A percentile compares a stretch with the other conserved stretches of the same genome.
Evolutionary conservation across 2,113 vertebrate genomes (phyloP).

Genomic region (Tragelaphus scriptus): DNA sequence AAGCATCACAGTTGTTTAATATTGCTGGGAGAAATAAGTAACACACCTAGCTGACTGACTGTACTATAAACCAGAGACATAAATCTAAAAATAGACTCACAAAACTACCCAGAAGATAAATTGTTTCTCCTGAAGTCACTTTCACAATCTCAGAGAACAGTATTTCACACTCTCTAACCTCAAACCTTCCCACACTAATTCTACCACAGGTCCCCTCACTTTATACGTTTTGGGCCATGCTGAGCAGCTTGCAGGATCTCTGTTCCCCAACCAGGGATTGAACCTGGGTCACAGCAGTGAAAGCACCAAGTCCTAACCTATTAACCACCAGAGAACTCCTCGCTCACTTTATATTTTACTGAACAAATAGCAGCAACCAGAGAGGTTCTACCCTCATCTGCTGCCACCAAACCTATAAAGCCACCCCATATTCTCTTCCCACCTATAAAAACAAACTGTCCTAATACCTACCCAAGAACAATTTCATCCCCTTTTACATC

Average conservation of each 20-base stretch:
- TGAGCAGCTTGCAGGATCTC: neutral
- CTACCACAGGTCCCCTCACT: neutral
- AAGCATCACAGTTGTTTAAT: neutral
- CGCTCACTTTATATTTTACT: neutral
- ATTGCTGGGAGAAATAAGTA: neutral
- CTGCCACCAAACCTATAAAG: neutral
- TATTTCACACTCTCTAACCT: neutral
- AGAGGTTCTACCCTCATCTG: neutral
- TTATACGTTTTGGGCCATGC: neutral
- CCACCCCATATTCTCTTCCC: neutral
- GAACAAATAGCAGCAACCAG: neutral
- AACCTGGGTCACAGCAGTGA: neutral
- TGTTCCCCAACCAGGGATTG: neutral
- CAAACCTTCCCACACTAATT: neutral
- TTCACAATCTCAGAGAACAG: neutral
- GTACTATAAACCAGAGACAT: neutral
- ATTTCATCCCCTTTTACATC: neutral
- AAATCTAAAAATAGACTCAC: neutral
- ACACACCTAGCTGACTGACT: neutral
- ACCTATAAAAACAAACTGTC: neutral
- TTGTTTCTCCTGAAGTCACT: neutral
- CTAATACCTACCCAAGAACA: neutral
- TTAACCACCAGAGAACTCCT: neutral
- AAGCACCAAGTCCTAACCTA: neutral
- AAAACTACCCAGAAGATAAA: neutral